These are phyloP conservation scores for Glandiceps talaboti DNA, from an alignment of 53 echinoderm and acorn worm genomes.

Conservation along the genomic window DNA sequence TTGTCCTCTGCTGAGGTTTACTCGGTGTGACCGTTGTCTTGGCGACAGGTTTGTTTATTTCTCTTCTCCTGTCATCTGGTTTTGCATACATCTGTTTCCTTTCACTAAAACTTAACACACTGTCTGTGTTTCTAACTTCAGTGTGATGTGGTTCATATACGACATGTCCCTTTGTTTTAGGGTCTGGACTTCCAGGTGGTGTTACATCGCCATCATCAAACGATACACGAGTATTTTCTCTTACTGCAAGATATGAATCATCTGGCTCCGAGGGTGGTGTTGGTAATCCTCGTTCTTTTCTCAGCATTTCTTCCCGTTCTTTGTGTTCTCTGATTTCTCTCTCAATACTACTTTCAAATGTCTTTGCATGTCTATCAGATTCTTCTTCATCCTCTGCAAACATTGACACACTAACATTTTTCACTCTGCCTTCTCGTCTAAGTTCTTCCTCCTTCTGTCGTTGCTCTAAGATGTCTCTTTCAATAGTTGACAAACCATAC, in stretches of 20 bases:
- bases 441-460: neutral
- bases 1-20: neutral
- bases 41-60: too few species aligned
- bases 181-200: too few species aligned
- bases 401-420: neutral
- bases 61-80: too few species aligned
- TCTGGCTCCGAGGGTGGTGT: neutral
- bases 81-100: too few species aligned
- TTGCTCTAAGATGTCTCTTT: neutral
- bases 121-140: too few species aligned
- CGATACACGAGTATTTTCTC: too few species aligned
- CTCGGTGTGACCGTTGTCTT: neutral
- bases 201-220: too few species aligned
- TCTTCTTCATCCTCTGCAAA: neutral
- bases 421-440: neutral
- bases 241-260: too few species aligned
- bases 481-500: neutral
- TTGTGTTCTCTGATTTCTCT: slow-evolving; percentile 18
- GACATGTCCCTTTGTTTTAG: too few species aligned
- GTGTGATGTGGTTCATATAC: too few species aligned
- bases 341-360: slow-evolving; percentile 11
- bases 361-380: neutral
- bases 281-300: slow-evolving; percentile 8
- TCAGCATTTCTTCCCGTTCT: slow-evolving; percentile 11
- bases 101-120: too few species aligned